Conservation (phyloP, 2,797 vertebrate genomes). For the Artibeus jamaicensis region DNA sequence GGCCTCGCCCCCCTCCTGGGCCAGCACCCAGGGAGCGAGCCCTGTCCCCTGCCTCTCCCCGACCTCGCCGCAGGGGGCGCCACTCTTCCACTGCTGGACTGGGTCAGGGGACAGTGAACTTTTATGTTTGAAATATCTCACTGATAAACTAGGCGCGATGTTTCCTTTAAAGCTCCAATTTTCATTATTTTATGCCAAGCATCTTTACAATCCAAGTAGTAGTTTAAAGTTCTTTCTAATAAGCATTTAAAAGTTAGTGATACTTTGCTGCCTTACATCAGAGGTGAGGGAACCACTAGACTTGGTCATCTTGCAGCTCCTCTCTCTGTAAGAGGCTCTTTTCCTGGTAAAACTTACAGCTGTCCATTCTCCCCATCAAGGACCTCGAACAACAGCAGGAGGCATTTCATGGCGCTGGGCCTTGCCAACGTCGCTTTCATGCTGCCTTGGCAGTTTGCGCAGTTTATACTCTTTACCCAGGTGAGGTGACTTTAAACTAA, state of each 20-base stretch:
- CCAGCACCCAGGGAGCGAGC: background rate
- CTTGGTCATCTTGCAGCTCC: background rate
- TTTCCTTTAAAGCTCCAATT: background rate
- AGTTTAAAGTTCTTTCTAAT: background rate
- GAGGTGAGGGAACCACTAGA: background rate
- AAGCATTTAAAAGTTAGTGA: background rate
- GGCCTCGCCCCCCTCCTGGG: rapidly evolving
- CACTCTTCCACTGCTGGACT: background rate
- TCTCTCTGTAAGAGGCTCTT: background rate
- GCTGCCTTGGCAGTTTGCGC: conserved; percentile 94
- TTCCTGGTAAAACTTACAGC: background rate
- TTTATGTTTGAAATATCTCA: background rate
- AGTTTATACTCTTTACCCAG: conserved; percentile 94
- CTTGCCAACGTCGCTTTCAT: conserved; percentile 90
- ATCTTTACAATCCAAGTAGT: background rate
- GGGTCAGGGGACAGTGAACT: background rate
- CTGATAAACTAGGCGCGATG: background rate
- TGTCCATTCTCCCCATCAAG: conserved; percentile 74
- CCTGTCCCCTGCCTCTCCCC: background rate
- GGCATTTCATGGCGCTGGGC: conserved; percentile 84
- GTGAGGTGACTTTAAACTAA: conserved; percentile 78
- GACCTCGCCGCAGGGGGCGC: background rate
- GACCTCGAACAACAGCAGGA: conserved; percentile 77
- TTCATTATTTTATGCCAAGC: background rate
- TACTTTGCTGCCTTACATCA: background rate